Conservation (phyloP, 2,888 invertebrate genomes). For the Pheosia gnoma region DNA sequence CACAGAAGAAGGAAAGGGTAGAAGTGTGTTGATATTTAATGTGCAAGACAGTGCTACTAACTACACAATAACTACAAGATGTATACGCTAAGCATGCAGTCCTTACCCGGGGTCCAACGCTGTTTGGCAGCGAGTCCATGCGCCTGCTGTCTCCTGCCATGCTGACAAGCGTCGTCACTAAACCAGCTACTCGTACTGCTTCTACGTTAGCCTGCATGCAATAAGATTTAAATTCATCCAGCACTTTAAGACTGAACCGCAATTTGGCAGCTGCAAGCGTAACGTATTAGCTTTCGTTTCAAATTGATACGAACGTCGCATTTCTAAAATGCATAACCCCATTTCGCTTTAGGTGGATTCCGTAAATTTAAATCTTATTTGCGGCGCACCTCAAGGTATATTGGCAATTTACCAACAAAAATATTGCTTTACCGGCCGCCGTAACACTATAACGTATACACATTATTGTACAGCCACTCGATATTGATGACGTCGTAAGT, state of each 20-base stretch:
- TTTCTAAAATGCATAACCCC: slow-evolving; percentile 46
- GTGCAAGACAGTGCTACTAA: slow-evolving; percentile 14
- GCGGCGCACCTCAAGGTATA: slow-evolving; percentile 57
- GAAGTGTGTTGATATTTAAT: slow-evolving; percentile 2
- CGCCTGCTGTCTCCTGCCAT: slow-evolving; percentile 87
- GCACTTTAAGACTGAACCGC: slow-evolving; percentile 42
- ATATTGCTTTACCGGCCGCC: slow-evolving; percentile 52
- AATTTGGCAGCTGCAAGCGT: slow-evolving; percentile 40
- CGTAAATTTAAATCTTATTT: slow-evolving; percentile 82
- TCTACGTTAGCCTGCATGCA: slow-evolving; percentile 90
- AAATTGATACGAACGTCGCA: slow-evolving; percentile 38
- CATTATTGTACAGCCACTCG: slow-evolving; percentile 52
- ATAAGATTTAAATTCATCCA: slow-evolving; percentile 81
- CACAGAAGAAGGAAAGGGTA: not conserved
- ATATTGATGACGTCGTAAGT: slow-evolving; percentile 60
- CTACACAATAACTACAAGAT: slow-evolving; percentile 27
- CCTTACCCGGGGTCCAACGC: slow-evolving; percentile 82
- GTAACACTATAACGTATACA: slow-evolving; percentile 51
- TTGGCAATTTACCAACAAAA: slow-evolving; percentile 67
- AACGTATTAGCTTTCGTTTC: slow-evolving; percentile 33
- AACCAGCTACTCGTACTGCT: slow-evolving; percentile 91
- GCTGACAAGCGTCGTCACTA: slow-evolving; percentile 93
- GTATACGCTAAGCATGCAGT: slow-evolving; percentile 46
- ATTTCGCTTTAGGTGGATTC: slow-evolving; percentile 44
- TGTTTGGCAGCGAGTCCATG: slow-evolving; percentile 80